phyloP scores from a whole-genome alignment of 1,140 invertebrate genomes.

The Nebria ingens region DNA sequence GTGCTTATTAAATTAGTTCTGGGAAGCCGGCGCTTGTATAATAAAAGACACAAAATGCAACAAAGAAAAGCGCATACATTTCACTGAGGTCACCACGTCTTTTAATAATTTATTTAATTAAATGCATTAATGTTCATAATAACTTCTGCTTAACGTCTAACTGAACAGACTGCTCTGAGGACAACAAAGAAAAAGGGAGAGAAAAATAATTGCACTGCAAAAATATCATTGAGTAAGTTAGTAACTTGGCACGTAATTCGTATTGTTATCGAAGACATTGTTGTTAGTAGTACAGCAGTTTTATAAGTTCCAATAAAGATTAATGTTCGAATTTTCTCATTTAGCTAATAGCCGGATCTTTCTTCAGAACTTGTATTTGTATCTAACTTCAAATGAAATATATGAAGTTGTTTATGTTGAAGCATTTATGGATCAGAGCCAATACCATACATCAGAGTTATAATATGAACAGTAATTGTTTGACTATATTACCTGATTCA shows the following conservation, averaged over 20 bases:
- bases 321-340: background rate
- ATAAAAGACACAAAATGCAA: background rate
- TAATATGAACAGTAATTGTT: background rate
- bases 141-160: background rate
- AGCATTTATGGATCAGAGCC: background rate
- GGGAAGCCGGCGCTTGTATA: background rate
- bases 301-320: background rate
- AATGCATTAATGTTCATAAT: background rate
- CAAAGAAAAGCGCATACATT: background rate
- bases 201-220: background rate
- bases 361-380: background rate
- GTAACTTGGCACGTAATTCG: background rate
- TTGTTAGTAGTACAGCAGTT: background rate
- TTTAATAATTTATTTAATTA: background rate
- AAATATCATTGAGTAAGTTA: background rate
- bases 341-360: background rate
- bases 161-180: background rate
- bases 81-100: background rate
- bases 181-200: background rate
- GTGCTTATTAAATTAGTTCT: constrained; percentile 7
- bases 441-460: no score
- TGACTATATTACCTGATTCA: constrained; percentile 39
- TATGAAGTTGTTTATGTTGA: background rate
- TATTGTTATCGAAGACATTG: background rate
- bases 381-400: background rate